These are phyloP conservation scores for Leiothrix lutea DNA, from an alignment of 2,113 vertebrate genomes.

Conservation along the genomic window DNA sequence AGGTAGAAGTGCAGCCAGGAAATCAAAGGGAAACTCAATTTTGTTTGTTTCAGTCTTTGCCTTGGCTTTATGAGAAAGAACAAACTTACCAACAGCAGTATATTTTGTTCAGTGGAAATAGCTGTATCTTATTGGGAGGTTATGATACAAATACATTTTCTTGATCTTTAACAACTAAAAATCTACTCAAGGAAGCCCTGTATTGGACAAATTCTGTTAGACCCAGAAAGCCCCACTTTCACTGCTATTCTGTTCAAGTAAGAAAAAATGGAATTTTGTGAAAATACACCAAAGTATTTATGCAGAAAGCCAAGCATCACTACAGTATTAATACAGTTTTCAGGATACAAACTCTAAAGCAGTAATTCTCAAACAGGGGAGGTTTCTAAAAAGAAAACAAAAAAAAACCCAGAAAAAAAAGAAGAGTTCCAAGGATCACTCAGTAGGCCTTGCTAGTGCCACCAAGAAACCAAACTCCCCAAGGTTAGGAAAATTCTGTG, in stretches of 20 bases:
- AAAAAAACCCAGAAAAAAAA: too few relatives aligned
- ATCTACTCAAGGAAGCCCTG: background rate
- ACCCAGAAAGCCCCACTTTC: background rate
- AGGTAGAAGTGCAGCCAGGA: fast-evolving
- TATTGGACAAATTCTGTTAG: background rate
- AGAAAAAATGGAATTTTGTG: background rate
- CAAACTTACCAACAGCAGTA: background rate
- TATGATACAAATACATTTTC: background rate
- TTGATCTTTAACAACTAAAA: background rate
- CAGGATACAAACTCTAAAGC: background rate
- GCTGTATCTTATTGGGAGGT: background rate
- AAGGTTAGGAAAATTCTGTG: background rate
- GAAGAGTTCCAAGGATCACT: background rate
- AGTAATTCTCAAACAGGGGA: background rate
- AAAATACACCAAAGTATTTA: background rate
- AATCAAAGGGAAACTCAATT: background rate
- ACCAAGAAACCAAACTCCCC: background rate
- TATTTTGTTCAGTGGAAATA: background rate
- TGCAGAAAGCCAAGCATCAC: background rate
- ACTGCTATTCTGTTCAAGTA: background rate
- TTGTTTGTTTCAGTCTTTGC: background rate
- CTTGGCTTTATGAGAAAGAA: background rate
- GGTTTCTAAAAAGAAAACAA: background rate
- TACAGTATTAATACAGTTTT: background rate
- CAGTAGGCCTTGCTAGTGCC: background rate